These are phyloP conservation scores for Anoura caudifer DNA, from an alignment of 2,113 vertebrate genomes.

Conservation along the genomic window DNA sequence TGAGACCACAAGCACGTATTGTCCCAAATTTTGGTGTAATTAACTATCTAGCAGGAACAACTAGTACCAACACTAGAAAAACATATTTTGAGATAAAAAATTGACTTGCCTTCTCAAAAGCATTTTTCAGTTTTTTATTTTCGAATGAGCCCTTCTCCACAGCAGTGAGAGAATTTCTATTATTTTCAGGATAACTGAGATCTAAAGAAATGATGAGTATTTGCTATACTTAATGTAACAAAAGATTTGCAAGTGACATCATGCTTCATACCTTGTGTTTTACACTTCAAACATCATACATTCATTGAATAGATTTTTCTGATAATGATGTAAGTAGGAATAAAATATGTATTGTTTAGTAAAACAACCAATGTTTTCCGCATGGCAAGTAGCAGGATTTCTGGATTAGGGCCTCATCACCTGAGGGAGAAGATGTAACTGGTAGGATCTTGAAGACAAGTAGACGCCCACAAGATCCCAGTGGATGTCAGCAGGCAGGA, in stretches of 20 bases:
- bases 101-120: not conserved
- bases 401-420: not conserved
- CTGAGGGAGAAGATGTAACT: not conserved
- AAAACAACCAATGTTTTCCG: not conserved
- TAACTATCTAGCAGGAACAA: not conserved
- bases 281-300: not conserved
- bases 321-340: not conserved
- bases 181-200: not conserved
- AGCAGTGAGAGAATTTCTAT: not conserved
- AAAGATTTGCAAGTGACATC: not conserved
- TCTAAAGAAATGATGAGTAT: not conserved
- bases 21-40: not conserved
- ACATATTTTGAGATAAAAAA: not conserved
- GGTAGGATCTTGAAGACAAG: not conserved
- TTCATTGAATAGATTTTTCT: slow-evolving; percentile 1
- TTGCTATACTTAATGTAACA: not conserved
- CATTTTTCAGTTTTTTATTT: not conserved
- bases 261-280: not conserved
- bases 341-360: not conserved
- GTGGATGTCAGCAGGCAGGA: not conserved
- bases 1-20: not conserved
- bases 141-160: not conserved
- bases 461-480: not conserved
- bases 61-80: not conserved
- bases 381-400: not conserved